Evolutionary conservation across 2,113 vertebrate species (phyloP).

Genomic region (Sigmodon hispidus): DNA sequence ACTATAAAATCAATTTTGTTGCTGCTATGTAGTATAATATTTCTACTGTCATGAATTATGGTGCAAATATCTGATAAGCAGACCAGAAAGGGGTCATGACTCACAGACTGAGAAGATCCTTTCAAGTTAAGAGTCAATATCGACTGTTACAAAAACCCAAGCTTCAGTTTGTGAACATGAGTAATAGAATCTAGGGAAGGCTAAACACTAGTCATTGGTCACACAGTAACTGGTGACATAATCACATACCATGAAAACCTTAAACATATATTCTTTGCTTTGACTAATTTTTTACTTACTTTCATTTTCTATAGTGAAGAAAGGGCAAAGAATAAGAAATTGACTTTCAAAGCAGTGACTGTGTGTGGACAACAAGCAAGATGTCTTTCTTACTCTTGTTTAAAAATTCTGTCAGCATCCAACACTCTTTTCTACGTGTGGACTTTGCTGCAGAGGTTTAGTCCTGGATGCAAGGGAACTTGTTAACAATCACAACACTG

Average conservation of each 20-base stretch:
- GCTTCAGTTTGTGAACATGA: background rate
- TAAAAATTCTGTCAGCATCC: background rate
- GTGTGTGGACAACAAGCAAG: background rate
- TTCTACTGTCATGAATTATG: background rate
- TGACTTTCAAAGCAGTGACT: background rate
- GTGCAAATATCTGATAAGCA: background rate
- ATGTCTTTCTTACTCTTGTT: background rate
- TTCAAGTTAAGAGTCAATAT: background rate
- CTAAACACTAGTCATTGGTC: background rate
- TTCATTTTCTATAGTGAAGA: background rate
- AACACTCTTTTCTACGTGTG: fast-evolving
- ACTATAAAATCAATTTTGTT: background rate
- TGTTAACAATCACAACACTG: background rate
- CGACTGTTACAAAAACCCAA: background rate
- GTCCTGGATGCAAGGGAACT: background rate
- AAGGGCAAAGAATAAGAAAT: background rate
- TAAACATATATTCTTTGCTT: background rate
- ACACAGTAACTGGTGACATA: background rate
- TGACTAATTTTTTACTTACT: background rate
- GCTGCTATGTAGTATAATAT: background rate
- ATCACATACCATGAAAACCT: background rate
- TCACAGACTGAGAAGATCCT: background rate
- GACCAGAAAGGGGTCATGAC: background rate
- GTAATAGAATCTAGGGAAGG: background rate
- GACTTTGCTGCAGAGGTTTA: background rate